Conservation (phyloP, 2,888 invertebrate species). For the Yponomeuta cagnagella region DNA sequence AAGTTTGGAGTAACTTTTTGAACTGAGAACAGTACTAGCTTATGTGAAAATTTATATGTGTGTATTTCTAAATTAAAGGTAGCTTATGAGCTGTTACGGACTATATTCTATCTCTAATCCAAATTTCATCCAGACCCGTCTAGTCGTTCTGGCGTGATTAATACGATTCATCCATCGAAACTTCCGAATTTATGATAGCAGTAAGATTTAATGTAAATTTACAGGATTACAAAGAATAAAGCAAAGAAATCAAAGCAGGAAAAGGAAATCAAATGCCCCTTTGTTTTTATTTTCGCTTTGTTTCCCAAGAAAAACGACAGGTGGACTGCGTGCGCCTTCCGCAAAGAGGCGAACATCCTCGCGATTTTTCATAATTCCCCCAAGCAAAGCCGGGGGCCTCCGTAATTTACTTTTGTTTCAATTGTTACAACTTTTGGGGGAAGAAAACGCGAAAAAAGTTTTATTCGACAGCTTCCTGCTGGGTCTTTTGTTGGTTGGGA, state of each 20-base stretch:
- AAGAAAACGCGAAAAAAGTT: constrained; percentile 38
- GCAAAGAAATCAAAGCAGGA: background rate
- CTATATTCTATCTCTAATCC: too few species aligned
- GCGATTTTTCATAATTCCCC: constrained; percentile 61
- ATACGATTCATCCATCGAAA: too few species aligned
- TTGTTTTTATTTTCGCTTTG: background rate
- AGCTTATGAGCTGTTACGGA: too few species aligned
- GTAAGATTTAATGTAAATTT: too few species aligned
- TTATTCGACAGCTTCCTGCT: constrained; percentile 46
- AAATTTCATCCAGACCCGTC: too few species aligned
- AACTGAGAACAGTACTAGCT: too few species aligned
- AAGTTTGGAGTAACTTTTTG: too few species aligned
- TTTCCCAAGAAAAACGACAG: background rate
- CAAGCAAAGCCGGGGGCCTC: constrained; percentile 36
- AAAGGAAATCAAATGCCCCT: background rate
- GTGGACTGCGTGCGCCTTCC: background rate
- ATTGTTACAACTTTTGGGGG: constrained; percentile 53
- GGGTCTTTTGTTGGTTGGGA: constrained; percentile 16
- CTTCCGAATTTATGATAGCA: too few species aligned
- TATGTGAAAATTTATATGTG: too few species aligned
- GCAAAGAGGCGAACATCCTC: constrained; percentile 21
- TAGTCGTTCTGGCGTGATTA: too few species aligned
- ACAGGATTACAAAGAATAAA: too few species aligned
- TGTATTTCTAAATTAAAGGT: too few species aligned
- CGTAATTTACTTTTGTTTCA: constrained; percentile 72